Evolutionary conservation across 2,113 vertebrate genomes (phyloP), one percentile per base, ranked within the genome.

Genomic region (Rana temporaria): DNA sequence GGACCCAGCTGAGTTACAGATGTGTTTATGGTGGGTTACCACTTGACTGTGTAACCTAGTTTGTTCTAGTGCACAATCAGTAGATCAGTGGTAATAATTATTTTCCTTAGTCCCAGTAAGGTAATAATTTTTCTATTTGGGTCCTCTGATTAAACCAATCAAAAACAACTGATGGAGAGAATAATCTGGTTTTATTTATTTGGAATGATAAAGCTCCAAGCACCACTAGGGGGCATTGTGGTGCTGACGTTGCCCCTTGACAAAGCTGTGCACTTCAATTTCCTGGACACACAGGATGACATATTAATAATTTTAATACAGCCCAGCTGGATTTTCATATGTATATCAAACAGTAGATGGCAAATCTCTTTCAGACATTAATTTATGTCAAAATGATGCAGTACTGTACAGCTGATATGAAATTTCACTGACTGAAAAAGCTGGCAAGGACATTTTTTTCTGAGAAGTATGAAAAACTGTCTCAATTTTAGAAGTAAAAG

Each of bases 381-480:
- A n/a, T 60, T n/a, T 60, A 60, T 60, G 59, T n/a, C 59, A 60
- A 20, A 60, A 60, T 8, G 59, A 60, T 60, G 59, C 59, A 20
- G 59, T n/a, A 3, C 59, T 60, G n/a, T 60, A 11, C n/a, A 60
- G n/a, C 9, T 60, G 59, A 60, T 60, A 20, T 2, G 9, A 22
- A 20, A 60, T 20, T 48, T 48, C 42, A 12, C 42, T 14, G 12
- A 48, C 42, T 12, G 12, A 11, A 48, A 48, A 48, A 48, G 42
- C 42, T 12, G 12, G 42, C 42, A 48, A 48, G 42, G 42, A 11
- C 42, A 38, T 8, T 38, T 48, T 48, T 48, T 48, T 48, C 42
- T 48, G 42, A 48, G 42, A 48, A 48, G 12, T 48, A 12, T 48
- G 42, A 48, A 62, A 62, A 62, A 19, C 4, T 1, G 20, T 62